phyloP scores from a whole-genome alignment of 1,140 invertebrate genomes.

The Musca vetustissima region DNA sequence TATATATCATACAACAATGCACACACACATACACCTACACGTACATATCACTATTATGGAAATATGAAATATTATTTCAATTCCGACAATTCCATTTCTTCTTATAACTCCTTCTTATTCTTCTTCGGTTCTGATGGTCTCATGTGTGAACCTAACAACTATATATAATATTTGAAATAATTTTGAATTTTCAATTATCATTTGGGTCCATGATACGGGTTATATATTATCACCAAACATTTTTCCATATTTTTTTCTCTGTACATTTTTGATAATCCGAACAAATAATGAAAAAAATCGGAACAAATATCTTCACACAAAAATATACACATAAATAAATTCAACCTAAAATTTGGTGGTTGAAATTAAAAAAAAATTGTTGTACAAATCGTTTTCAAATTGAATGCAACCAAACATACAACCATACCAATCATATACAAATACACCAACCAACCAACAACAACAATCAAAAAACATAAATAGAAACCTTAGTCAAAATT shows the following conservation, averaged over 20 bases:
- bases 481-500: constrained; percentile 54
- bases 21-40: constrained; percentile 13
- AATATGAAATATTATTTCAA: too few species aligned
- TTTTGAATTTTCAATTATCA: neutral
- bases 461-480: too few species aligned
- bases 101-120: too few species aligned
- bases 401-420: constrained; percentile 15
- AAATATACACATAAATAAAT: constrained; percentile 2
- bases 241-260: constrained; percentile 32
- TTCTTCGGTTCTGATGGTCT: too few species aligned
- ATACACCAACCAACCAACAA: constrained; percentile 24
- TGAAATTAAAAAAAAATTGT: constrained; percentile 22
- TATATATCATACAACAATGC: neutral
- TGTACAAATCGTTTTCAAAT: constrained; percentile 12
- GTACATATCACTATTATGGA: too few species aligned
- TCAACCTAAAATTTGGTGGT: constrained; percentile 23
- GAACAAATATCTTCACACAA: neutral
- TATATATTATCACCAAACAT: constrained; percentile 25
- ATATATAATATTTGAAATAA: neutral
- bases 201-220: constrained; percentile 20
- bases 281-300: constrained; percentile 25
- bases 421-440: constrained; percentile 2
- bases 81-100: neutral
- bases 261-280: constrained; percentile 29
- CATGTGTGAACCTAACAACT: too few species aligned